Evolutionary conservation across 2,797 vertebrate species (phyloP).

Genomic region (Vespertilio murinus): DNA sequence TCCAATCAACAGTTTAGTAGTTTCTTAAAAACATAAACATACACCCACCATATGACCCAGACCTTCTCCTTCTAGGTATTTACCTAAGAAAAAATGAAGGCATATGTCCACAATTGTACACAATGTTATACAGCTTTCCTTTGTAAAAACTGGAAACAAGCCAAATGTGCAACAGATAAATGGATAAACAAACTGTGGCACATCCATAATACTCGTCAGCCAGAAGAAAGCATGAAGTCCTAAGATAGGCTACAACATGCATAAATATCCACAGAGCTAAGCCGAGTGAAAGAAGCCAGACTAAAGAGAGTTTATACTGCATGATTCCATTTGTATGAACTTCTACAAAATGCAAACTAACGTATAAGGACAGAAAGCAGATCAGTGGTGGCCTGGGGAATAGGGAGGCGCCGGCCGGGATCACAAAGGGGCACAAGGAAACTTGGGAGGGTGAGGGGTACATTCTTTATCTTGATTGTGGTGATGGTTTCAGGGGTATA

Average conservation of each 20-base stretch:
- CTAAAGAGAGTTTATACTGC: slow-evolving; percentile 4
- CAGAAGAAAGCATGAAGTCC: background rate
- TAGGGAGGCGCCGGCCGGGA: background rate
- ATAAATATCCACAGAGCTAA: background rate
- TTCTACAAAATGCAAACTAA: slow-evolving; percentile 44
- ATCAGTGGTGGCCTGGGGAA: background rate
- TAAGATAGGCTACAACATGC: background rate
- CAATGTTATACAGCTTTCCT: background rate
- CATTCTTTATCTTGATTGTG: background rate
- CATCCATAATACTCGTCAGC: background rate
- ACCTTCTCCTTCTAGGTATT: background rate
- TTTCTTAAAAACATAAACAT: slow-evolving; percentile 14
- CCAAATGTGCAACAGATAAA: background rate
- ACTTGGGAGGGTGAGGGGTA: background rate
- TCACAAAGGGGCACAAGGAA: background rate
- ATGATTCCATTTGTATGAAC: slow-evolving; percentile 10
- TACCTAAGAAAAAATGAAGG: slow-evolving; percentile 5
- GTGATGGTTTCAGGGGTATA: background rate
- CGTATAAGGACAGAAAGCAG: slow-evolving; percentile 41
- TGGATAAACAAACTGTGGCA: background rate
- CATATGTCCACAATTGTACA: background rate
- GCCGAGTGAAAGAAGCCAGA: slow-evolving; percentile 48
- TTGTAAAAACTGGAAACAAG: slow-evolving; percentile 2
- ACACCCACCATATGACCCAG: background rate
- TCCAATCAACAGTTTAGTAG: background rate